Conservation (phyloP, 1,140 invertebrate species). For the Ceratosolen solmsi region DNA sequence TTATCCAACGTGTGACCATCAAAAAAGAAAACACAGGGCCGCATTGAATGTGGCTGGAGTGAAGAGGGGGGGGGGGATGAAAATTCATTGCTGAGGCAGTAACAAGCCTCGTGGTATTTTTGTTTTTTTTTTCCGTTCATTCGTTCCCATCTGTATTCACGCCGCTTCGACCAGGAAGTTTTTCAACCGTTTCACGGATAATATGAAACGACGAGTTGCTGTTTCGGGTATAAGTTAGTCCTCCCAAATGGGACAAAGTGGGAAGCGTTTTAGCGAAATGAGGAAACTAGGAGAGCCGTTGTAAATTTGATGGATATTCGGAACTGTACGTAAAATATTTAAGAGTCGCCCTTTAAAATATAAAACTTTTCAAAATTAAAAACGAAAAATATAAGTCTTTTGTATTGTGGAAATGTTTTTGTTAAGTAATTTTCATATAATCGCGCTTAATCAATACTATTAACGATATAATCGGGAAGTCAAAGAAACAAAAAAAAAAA, state of each 20-base stretch:
- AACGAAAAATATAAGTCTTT: too few relatives aligned
- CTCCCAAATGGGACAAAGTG: constrained; percentile 11
- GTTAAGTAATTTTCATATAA: too few relatives aligned
- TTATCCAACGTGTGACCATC: neutral
- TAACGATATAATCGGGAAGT: too few relatives aligned
- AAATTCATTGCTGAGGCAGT: neutral
- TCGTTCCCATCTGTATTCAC: neutral
- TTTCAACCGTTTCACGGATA: neutral
- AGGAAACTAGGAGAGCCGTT: constrained; percentile 26
- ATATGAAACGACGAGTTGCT: neutral
- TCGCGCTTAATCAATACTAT: too few relatives aligned
- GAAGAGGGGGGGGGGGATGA: too few relatives aligned
- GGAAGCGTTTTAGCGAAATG: constrained; percentile 52
- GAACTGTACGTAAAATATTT: too few relatives aligned
- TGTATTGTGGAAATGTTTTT: too few relatives aligned
- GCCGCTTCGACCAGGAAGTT: too few relatives aligned
- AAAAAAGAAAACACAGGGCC: neutral
- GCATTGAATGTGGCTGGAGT: neutral
- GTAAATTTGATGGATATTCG: neutral
- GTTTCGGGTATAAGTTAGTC: neutral
- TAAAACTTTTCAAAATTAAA: too few relatives aligned
- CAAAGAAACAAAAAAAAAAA: too few relatives aligned
- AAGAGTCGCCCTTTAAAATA: too few relatives aligned
- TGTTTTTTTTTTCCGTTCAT: neutral
- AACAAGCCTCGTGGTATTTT: neutral